Base-by-base conservation (phyloP, 2,888 invertebrate species). In the Cylloceria caligata region DNA sequence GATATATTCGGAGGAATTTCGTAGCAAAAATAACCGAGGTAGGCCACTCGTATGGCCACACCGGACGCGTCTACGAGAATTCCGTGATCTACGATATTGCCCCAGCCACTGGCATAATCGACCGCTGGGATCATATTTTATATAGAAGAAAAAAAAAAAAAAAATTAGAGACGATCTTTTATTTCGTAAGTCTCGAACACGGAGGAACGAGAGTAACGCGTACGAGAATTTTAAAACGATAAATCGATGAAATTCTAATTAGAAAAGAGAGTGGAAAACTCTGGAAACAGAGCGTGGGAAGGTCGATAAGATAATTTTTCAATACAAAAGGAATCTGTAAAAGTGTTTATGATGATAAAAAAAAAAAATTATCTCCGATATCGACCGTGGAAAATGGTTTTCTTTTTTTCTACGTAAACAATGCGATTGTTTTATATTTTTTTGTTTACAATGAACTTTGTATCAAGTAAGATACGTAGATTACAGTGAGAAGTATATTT, bases 1-100 rank as follows among this genome's bases (percentile, higher is more conserved):
- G 89, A 89, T 91, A 91, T 90, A 92, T 91, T 88, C 88, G 89
- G 89, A 89, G 91, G 92, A 92, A 92, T 91, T 92, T 91, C 85
- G 87, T 88, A 89, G 87, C 89, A 87, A 92, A 92, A 92, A 92
- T 91, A 91, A 91, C 91, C 86, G 85, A 86, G 87, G 86, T 86
- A 84, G 88, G 87, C 87, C 88, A 86, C 86, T 45, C 69, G 64
- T 78, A 74, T 34, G 60, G 30, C 74, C 47, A 62, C 57, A 62
- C 47, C 86, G 80, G 83, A 87, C 83, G 85, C 83, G 84, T 84
- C 83, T 47, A 80, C 77, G 83, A 85, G 88, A 88, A 88, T 88
- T 74, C 82, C 68, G 72, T 81, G 68, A 78, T 81, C 78, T 74
- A 79, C 79, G 71, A 82, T 49, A 47, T 39, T 27, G 60, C 34